phyloP scores from a whole-genome alignment of 2,113 vertebrate species.

The Saccopteryx bilineata region DNA sequence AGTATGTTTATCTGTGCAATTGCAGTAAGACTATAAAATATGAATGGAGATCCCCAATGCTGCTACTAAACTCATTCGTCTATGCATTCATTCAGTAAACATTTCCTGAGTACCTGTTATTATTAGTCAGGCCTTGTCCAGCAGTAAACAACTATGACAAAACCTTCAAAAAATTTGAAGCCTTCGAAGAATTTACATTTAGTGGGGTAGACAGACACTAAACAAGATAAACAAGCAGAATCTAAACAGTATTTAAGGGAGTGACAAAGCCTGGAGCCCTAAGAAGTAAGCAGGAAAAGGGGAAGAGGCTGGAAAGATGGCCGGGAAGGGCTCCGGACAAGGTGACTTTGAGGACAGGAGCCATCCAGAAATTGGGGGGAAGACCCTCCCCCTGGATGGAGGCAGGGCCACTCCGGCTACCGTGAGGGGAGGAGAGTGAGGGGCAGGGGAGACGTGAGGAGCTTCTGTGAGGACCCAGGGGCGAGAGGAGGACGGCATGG shows the following conservation, averaged over 20 bases:
- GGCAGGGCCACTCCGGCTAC: not conserved
- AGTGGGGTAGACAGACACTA: not conserved
- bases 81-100: not conserved
- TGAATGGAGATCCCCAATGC: not conserved
- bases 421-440: fast-evolving
- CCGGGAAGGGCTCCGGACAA: not conserved
- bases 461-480: not conserved
- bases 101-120: not conserved
- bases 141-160: not conserved
- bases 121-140: not conserved
- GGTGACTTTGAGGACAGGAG: not conserved
- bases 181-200: not conserved
- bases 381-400: too few species aligned
- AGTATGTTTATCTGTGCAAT: not conserved
- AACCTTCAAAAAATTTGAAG: not conserved
- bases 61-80: not conserved
- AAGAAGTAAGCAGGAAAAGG: not conserved
- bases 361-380: not conserved
- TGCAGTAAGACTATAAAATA: not conserved
- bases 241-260: fast-evolving
- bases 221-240: not conserved
- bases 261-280: not conserved
- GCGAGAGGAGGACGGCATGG: not conserved
- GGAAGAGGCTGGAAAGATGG: not conserved
- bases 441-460: not conserved